phyloP scores from a whole-genome alignment of 1,140 invertebrate genomes.

The Helicoverpa zea region DNA sequence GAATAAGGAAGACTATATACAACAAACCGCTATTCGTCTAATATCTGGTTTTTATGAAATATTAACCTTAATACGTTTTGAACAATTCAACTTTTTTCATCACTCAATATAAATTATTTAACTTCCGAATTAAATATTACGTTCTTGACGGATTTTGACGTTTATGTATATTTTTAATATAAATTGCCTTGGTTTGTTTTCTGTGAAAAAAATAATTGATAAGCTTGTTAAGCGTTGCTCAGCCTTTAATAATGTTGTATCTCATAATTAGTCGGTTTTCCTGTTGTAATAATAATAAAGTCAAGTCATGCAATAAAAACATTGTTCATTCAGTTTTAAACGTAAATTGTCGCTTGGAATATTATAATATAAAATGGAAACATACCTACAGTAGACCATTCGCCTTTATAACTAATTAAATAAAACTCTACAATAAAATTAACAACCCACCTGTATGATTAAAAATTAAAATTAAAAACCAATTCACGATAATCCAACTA shows the following conservation, averaged over 20 bases:
- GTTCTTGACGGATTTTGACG: slow-evolving; percentile 22
- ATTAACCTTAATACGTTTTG: too few species aligned
- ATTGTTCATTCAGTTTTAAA: slow-evolving; percentile 28
- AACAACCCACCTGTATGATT: neutral
- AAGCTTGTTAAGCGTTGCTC: slow-evolving; percentile 33
- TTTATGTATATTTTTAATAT: slow-evolving; percentile 37
- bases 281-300: slow-evolving; percentile 42
- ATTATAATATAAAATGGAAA: neutral
- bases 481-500: slow-evolving; percentile 58
- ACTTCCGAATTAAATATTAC: neutral
- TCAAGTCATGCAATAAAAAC: slow-evolving; percentile 44
- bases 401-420: neutral
- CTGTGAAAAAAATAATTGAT: slow-evolving; percentile 37
- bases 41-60: neutral
- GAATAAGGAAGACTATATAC: neutral
- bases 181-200: slow-evolving; percentile 31
- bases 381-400: neutral
- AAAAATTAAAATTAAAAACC: slow-evolving; percentile 57
- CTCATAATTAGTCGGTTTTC: slow-evolving; percentile 42
- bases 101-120: neutral
- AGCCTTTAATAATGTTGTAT: slow-evolving; percentile 44
- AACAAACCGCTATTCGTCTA: neutral
- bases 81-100: neutral
- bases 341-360: slow-evolving; percentile 23
- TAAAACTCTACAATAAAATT: neutral